A percentile compares a stretch with the other conserved stretches of the same genome.
These are phyloP conservation scores for Phoebastria nigripes DNA, from an alignment of 2,797 vertebrate species.

Conservation along the genomic window DNA sequence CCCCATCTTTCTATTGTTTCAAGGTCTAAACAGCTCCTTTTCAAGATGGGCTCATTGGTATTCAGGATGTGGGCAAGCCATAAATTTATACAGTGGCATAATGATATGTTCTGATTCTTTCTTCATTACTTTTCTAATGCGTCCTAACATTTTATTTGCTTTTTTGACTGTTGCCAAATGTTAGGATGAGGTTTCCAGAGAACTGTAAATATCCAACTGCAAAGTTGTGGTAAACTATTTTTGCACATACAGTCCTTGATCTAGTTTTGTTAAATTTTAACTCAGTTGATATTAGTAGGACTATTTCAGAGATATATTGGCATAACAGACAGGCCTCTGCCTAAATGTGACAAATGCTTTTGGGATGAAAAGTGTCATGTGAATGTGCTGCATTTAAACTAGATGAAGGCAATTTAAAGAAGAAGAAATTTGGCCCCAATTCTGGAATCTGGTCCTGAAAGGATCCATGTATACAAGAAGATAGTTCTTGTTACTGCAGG, in stretches of 20 bases:
- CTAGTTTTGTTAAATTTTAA: background rate
- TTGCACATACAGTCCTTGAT: background rate
- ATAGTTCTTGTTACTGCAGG: background rate
- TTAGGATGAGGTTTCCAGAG: background rate
- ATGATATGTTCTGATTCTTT: conserved; percentile 26
- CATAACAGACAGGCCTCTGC: background rate
- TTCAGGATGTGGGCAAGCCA: background rate
- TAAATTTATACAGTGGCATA: conserved; percentile 18
- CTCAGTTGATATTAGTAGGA: background rate
- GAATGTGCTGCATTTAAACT: background rate
- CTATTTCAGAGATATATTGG: background rate
- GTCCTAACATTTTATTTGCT: conserved; percentile 1
- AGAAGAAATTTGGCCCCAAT: background rate
- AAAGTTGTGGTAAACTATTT: background rate
- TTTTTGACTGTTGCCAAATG: conserved; percentile 15
- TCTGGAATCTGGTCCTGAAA: background rate
- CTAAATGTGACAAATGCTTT: background rate
- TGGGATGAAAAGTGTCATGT: background rate
- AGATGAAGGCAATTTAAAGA: background rate
- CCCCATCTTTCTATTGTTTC: background rate
- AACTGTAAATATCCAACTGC: background rate
- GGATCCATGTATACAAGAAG: background rate
- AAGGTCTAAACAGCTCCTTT: background rate
- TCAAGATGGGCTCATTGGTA: background rate
- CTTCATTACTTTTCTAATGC: conserved; percentile 3